Evolutionary conservation across 2,113 vertebrate genomes (phyloP).

Genomic region (Hipposideros armiger): DNA sequence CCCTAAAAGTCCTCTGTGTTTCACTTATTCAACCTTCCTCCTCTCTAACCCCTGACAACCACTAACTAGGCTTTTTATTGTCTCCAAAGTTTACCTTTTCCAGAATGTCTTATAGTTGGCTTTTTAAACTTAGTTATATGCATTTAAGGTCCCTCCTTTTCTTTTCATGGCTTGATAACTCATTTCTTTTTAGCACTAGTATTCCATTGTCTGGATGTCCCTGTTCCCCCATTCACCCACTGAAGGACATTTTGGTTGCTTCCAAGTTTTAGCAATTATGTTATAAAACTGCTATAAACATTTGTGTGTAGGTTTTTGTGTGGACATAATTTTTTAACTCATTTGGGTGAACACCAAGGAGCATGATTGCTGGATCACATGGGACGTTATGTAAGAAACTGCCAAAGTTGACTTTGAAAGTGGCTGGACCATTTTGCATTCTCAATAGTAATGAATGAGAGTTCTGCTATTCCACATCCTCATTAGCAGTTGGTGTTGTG

Average conservation of each 20-base stretch:
- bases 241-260: background rate
- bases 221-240: background rate
- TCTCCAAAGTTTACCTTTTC: background rate
- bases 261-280: background rate
- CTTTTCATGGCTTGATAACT: constrained; percentile 6
- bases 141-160: background rate
- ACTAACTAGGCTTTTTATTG: background rate
- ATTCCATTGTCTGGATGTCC: background rate
- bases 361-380: background rate
- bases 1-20: background rate
- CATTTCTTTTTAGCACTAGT: background rate
- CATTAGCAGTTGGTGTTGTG: background rate
- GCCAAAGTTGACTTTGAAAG: background rate
- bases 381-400: background rate
- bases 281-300: background rate
- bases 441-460: background rate
- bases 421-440: background rate
- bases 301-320: background rate
- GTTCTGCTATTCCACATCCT: background rate
- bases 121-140: constrained; percentile 7
- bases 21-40: background rate
- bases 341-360: background rate
- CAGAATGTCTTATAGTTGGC: background rate
- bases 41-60: background rate
- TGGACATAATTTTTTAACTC: background rate